Evolutionary conservation across 2,797 vertebrate genomes (phyloP).

Genomic region (Semaprochilodus insignis): DNA sequence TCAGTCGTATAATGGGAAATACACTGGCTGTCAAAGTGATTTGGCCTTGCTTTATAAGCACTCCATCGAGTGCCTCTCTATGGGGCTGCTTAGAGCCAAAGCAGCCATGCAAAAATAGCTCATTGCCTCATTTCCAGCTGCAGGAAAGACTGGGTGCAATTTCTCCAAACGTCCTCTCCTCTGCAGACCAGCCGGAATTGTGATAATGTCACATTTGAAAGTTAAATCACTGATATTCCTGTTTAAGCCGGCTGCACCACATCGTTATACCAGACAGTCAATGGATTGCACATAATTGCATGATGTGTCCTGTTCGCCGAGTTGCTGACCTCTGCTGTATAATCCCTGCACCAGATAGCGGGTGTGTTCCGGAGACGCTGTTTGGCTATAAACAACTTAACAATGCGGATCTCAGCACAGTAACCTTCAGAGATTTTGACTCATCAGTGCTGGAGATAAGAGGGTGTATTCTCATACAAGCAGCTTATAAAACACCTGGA

Average conservation of each 20-base stretch:
- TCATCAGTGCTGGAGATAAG: not conserved
- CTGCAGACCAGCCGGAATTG: not conserved
- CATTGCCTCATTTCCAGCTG: conserved; percentile 4
- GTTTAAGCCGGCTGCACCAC: not conserved
- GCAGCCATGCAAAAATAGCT: conserved; percentile 9
- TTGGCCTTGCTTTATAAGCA: not conserved
- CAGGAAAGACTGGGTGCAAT: not conserved
- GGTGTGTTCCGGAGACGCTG: not conserved
- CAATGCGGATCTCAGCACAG: not conserved
- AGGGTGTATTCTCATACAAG: not conserved
- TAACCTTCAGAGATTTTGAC: not conserved
- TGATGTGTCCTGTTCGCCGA: not conserved
- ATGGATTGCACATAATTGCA: not conserved
- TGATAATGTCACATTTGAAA: not conserved
- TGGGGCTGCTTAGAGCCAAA: not conserved
- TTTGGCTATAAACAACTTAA: not conserved
- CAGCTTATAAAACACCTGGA: not conserved
- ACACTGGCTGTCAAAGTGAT: conserved; percentile 4
- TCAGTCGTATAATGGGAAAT: not conserved
- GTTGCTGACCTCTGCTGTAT: not conserved
- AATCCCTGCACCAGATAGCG: not conserved
- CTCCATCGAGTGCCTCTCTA: not conserved
- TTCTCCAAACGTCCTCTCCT: not conserved
- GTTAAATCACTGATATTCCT: not conserved
- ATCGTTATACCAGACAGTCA: not conserved